Conservation (phyloP, 1,140 invertebrate species). For the Sinonovacula constricta region DNA sequence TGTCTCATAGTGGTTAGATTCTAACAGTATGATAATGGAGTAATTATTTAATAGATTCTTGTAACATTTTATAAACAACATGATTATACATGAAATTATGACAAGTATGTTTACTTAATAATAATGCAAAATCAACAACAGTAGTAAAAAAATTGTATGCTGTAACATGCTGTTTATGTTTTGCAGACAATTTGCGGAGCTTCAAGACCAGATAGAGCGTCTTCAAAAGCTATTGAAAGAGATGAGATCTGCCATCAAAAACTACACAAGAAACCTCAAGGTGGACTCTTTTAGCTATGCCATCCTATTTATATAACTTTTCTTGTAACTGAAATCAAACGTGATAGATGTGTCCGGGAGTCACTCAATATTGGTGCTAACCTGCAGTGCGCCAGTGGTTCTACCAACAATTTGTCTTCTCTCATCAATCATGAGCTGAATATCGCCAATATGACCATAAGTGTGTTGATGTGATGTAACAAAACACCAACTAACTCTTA, state of each 20-base stretch:
- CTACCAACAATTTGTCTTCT: no score
- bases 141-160: background rate
- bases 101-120: background rate
- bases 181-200: slow-evolving; percentile 32
- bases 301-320: no score
- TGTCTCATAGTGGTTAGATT: no score
- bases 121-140: background rate
- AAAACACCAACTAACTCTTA: no score
- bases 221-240: slow-evolving; percentile 32
- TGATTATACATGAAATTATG: background rate
- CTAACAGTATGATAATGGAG: background rate
- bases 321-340: no score
- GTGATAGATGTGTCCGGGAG: no score
- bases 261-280: slow-evolving; percentile 36
- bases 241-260: slow-evolving; percentile 40
- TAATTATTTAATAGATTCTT: background rate
- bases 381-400: no score
- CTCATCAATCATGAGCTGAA: no score
- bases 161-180: background rate
- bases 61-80: background rate
- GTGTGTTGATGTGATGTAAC: no score
- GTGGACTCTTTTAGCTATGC: no score
- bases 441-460: no score
- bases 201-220: slow-evolving; percentile 35
- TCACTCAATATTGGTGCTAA: no score